Evolutionary conservation across 2,888 invertebrate species (phyloP).

Genomic region (Arge pagana): DNA sequence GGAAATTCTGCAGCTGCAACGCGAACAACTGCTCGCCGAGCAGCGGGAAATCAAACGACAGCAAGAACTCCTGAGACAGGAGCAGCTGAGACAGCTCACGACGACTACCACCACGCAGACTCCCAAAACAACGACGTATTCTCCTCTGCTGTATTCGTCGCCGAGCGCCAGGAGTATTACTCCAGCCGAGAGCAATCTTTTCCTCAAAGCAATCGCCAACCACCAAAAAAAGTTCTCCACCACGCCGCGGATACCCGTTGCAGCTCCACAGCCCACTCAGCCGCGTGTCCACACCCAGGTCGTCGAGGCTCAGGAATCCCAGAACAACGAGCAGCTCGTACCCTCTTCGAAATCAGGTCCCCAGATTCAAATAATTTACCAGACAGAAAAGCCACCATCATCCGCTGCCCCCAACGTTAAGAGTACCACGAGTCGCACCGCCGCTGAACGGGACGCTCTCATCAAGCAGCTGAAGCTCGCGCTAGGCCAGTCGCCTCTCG

Average conservation of each 20-base stretch:
- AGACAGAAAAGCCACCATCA: constrained; percentile 55
- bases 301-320: constrained; percentile 8
- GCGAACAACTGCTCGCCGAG: constrained; percentile 77
- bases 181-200: constrained; percentile 50
- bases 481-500: constrained; percentile 70
- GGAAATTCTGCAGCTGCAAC: constrained; percentile 69
- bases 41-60: constrained; percentile 80
- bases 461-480: constrained; percentile 76
- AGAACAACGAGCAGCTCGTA: not conserved
- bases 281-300: constrained; percentile 11
- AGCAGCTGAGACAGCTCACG: constrained; percentile 64
- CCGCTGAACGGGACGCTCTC: constrained; percentile 69
- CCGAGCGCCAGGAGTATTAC: constrained; percentile 50
- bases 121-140: constrained; percentile 33
- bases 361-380: constrained; percentile 64
- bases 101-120: constrained; percentile 41
- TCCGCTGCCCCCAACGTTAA: constrained; percentile 46
- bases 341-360: constrained; percentile 36
- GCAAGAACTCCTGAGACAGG: constrained; percentile 76
- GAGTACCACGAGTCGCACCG: constrained; percentile 40
- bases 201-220: constrained; percentile 52
- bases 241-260: constrained; percentile 22
- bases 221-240: constrained; percentile 52
- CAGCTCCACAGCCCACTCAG: constrained; percentile 22
- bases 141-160: constrained; percentile 43